Evolutionary conservation across 2,113 vertebrate genomes (phyloP).

Genomic region (Rhodinocichla rosea): DNA sequence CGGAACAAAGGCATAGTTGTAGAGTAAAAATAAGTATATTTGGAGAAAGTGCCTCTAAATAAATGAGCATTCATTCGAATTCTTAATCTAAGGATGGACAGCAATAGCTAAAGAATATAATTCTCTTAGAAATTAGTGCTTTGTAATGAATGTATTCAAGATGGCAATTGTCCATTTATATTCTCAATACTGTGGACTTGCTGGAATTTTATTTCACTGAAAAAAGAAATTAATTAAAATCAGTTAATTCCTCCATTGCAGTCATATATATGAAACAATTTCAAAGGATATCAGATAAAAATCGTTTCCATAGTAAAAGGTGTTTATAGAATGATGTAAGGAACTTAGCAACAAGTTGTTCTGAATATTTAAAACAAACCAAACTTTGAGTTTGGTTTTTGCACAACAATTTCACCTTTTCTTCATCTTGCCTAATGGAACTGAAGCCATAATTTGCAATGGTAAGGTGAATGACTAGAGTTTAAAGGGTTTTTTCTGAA

Average conservation of each 20-base stretch:
- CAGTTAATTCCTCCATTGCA: background rate
- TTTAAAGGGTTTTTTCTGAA: background rate
- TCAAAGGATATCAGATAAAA: background rate
- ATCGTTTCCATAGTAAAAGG: background rate
- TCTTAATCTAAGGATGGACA: background rate
- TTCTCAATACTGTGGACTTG: background rate
- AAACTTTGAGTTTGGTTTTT: background rate
- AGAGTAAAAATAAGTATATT: background rate
- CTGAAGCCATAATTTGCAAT: background rate
- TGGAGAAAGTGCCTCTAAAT: background rate
- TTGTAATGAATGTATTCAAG: background rate
- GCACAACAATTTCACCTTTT: background rate
- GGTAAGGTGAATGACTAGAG: background rate
- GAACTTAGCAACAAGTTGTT: background rate
- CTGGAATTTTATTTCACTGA: background rate
- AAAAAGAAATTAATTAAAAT: background rate
- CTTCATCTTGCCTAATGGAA: background rate
- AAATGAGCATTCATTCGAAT: background rate
- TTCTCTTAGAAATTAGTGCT: background rate
- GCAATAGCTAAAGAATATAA: background rate
- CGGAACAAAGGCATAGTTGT: background rate
- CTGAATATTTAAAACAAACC: background rate
- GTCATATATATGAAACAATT: background rate
- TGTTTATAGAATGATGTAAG: background rate
- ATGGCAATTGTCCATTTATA: background rate